Evolutionary conservation across 1,140 invertebrate genomes (phyloP).

Genomic region (Lepidurus apus): DNA sequence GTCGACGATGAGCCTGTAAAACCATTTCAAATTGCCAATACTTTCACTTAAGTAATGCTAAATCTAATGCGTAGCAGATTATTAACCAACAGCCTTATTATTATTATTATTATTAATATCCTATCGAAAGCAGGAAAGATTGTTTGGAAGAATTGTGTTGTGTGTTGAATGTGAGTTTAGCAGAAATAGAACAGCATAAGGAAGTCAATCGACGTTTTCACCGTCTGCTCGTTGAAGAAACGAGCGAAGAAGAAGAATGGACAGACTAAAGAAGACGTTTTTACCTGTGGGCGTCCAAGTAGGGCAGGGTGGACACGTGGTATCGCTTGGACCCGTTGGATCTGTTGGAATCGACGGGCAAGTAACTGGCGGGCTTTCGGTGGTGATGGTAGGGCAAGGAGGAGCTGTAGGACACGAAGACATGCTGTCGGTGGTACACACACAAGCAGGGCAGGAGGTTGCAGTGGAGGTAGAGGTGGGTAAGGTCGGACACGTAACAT

Average conservation of each 20-base stretch:
- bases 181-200: too few species aligned
- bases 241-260: not conserved
- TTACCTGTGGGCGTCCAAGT: not conserved
- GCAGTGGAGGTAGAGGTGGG: not conserved
- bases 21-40: too few species aligned
- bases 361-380: not conserved
- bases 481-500: not conserved
- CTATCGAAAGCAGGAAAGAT: too few species aligned
- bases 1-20: too few species aligned
- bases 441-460: not conserved
- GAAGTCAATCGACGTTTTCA: too few species aligned
- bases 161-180: too few species aligned
- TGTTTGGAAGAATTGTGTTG: too few species aligned
- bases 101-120: too few species aligned
- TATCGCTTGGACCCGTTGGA: constrained; percentile 11
- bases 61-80: too few species aligned
- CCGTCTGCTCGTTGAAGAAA: not conserved
- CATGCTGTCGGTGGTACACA: not conserved
- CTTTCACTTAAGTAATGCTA: too few species aligned
- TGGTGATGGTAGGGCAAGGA: not conserved
- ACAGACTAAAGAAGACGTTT: not conserved
- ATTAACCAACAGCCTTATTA: too few species aligned
- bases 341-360: too few species aligned
- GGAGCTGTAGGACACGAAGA: not conserved
- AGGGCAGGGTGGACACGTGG: not conserved